phyloP scores from a whole-genome alignment of 2,888 invertebrate genomes.

The Spialia ferax region DNA sequence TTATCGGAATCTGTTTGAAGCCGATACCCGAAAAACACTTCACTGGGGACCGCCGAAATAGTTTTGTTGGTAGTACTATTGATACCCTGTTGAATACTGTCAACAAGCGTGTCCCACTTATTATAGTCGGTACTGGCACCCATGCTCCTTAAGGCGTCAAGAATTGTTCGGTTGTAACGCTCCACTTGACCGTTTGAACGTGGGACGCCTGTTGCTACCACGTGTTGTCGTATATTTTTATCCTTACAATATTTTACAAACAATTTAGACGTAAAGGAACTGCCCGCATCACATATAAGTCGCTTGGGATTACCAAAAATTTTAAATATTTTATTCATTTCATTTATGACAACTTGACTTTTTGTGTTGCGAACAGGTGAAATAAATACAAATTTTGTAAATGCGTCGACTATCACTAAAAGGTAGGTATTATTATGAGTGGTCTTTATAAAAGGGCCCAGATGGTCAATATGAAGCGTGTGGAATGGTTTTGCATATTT shows the following conservation, averaged over 20 bases:
- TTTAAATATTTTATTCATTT: constrained; percentile 48
- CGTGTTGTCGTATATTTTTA: constrained; percentile 40
- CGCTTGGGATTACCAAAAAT: constrained; percentile 48
- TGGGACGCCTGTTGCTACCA: constrained; percentile 43
- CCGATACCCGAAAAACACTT: constrained; percentile 47
- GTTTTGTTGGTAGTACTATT: constrained; percentile 47
- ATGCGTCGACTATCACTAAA: constrained; percentile 46
- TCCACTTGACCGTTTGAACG: constrained; percentile 49
- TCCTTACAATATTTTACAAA: constrained; percentile 44
- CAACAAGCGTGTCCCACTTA: constrained; percentile 43
- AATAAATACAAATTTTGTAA: constrained; percentile 49
- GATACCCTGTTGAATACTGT: constrained; percentile 47
- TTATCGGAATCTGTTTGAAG: constrained; percentile 40
- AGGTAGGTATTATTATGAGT: constrained; percentile 44
- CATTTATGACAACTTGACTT: constrained; percentile 43
- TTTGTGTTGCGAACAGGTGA: constrained; percentile 47
- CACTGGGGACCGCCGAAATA: constrained; percentile 44
- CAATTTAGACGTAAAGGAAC: constrained; percentile 47
- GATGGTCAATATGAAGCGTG: constrained; percentile 47
- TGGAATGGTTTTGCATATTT: constrained; percentile 48
- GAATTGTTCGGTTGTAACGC: constrained; percentile 47
- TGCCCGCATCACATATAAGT: constrained; percentile 49
- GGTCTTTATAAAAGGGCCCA: constrained; percentile 48
- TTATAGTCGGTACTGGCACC: constrained; percentile 47
- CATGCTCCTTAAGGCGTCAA: constrained; percentile 44